These are phyloP conservation scores for Phaethornis superciliosus DNA, from an alignment of 2,113 vertebrate species.

Conservation along the genomic window DNA sequence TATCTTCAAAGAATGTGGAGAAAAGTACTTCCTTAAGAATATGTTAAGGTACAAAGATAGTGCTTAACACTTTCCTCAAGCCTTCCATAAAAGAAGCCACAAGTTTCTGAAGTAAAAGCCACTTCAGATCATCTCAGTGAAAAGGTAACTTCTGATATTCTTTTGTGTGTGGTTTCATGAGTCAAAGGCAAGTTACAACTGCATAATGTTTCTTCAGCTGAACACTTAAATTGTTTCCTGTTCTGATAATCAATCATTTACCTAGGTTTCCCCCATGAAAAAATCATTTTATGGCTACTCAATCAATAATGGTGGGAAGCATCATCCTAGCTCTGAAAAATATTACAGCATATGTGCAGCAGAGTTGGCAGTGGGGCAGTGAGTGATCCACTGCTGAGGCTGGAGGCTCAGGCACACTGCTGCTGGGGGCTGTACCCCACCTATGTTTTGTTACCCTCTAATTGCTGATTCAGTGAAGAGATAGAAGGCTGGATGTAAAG, in stretches of 20 bases:
- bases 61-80: neutral
- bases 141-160: slow-evolving; percentile 38
- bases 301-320: neutral
- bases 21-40: slow-evolving; percentile 16
- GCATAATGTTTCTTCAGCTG: neutral
- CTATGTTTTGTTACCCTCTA: neutral
- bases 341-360: neutral
- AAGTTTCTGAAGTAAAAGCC: slow-evolving; percentile 76
- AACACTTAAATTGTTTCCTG: neutral
- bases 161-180: slow-evolving; percentile 72
- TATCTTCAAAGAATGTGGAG: neutral
- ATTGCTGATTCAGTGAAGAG: neutral
- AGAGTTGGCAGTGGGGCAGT: neutral
- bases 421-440: neutral
- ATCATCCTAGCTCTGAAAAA: neutral
- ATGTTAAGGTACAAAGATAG: slow-evolving; percentile 3
- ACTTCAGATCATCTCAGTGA: slow-evolving; percentile 75
- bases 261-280: neutral
- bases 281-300: neutral
- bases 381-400: neutral
- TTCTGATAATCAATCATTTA: neutral
- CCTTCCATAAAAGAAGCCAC: slow-evolving; percentile 75
- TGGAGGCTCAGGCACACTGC: neutral
- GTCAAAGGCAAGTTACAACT: slow-evolving; percentile 39
- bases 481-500: rapidly evolving